Evolutionary conservation across 1,140 invertebrate genomes (phyloP).

Genomic region (Helicorthomorpha holstii): DNA sequence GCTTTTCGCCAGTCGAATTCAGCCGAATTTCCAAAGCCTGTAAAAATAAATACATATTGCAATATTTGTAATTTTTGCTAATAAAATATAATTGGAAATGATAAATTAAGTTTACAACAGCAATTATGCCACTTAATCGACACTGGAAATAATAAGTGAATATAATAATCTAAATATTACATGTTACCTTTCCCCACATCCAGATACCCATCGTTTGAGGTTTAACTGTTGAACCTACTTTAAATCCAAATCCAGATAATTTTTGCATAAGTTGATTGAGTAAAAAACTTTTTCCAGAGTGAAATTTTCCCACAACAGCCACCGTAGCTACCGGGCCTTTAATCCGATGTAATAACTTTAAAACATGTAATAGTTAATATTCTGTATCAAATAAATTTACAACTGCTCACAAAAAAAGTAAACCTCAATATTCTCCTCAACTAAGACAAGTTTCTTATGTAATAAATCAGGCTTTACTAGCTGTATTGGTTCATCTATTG

Average conservation of each 20-base stretch:
- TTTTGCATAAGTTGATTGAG: constrained; percentile 18
- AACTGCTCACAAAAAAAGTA: not conserved
- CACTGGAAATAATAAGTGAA: too few species aligned
- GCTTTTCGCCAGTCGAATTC: not conserved
- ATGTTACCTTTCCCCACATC: constrained; percentile 15
- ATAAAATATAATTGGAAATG: too few species aligned
- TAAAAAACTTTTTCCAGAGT: constrained; percentile 16
- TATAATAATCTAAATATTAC: not conserved
- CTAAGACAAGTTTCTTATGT: constrained; percentile 11
- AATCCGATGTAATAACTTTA: constrained; percentile 11
- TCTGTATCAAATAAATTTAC: not conserved
- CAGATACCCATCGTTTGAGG: constrained; percentile 17
- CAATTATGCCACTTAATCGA: too few species aligned
- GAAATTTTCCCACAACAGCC: constrained; percentile 16
- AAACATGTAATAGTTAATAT: not conserved
- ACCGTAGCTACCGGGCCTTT: constrained; percentile 11
- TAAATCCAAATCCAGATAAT: constrained; percentile 12
- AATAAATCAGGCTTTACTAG: constrained; percentile 11
- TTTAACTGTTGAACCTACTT: constrained; percentile 9
- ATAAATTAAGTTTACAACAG: too few species aligned
- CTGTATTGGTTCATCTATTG: constrained; percentile 14
- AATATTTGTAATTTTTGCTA: too few species aligned
- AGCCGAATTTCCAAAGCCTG: too few species aligned
- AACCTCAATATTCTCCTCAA: constrained; percentile 13
- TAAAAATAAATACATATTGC: too few species aligned